Percentiles rank a stretch among this genome's conserved stretches.
These are phyloP conservation scores for Petaurus breviceps DNA, from an alignment of 2,113 vertebrate genomes.

Conservation along the genomic window DNA sequence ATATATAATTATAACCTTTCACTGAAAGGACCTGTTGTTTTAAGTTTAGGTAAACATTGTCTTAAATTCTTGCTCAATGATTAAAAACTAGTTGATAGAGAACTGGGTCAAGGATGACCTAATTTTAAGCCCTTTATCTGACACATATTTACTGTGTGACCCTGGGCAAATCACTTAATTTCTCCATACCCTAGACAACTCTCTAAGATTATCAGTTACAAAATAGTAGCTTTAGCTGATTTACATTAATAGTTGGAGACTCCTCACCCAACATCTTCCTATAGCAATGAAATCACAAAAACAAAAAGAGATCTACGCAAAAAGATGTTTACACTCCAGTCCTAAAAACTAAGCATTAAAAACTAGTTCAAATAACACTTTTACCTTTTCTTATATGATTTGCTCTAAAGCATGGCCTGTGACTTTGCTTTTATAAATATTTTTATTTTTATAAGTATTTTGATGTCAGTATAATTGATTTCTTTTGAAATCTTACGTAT, in stretches of 20 bases:
- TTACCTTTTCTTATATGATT: neutral
- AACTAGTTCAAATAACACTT: slow-evolving; percentile 15
- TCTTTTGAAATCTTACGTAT: neutral
- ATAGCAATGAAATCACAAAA: neutral
- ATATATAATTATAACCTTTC: neutral
- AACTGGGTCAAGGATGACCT: neutral
- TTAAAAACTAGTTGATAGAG: neutral
- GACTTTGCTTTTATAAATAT: neutral
- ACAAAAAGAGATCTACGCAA: neutral
- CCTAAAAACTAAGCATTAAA: neutral
- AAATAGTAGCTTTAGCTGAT: neutral
- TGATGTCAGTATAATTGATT: neutral
- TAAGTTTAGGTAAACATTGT: neutral
- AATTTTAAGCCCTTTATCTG: neutral
- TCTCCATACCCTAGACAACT: neutral
- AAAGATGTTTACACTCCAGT: neutral
- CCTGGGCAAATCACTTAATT: neutral
- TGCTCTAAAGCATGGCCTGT: neutral
- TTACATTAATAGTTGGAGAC: neutral
- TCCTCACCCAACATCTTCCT: neutral
- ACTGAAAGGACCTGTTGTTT: neutral
- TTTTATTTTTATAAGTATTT: neutral
- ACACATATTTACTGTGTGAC: neutral
- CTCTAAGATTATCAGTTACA: neutral
- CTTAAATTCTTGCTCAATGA: neutral